Percentiles rank a stretch among this genome's conserved stretches.
Evolutionary conservation across 2,113 vertebrate genomes (phyloP).

Genomic region (Crotalus tigris): DNA sequence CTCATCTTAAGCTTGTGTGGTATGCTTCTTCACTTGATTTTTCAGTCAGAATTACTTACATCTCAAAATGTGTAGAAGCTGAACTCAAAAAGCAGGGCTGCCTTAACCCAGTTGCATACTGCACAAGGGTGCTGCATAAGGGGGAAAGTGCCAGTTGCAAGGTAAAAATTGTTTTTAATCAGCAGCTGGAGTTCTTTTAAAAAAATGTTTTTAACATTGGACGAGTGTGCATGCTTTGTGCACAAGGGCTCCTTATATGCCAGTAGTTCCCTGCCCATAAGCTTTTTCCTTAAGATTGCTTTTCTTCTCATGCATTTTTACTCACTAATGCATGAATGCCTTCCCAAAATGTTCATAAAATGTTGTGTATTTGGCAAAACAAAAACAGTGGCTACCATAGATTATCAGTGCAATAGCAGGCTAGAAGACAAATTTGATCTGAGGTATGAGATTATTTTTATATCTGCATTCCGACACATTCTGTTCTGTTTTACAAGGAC

Average conservation of each 20-base stretch:
- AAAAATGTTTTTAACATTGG: not conserved
- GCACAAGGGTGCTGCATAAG: not conserved
- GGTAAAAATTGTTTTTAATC: not conserved
- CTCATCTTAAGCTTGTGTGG: not conserved
- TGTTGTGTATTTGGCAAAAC: not conserved
- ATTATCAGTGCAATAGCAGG: not conserved
- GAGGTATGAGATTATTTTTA: not conserved
- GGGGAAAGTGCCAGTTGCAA: not conserved
- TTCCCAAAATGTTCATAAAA: constrained; percentile 8
- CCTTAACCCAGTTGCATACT: not conserved
- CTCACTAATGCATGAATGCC: not conserved
- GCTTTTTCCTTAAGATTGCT: not conserved
- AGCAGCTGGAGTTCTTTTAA: not conserved
- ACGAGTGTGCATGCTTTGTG: not conserved
- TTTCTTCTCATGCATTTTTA: not conserved
- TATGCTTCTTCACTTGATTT: not conserved
- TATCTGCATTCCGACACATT: not conserved
- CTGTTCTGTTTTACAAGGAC: not conserved
- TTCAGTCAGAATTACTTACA: not conserved
- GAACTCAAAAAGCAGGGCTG: not conserved
- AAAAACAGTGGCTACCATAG: not conserved
- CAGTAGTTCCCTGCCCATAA: not conserved
- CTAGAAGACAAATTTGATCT: not conserved
- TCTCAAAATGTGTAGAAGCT: not conserved
- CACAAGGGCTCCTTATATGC: not conserved